Percentiles rank a stretch among this genome's conserved stretches.
Conservation (phyloP, 2,113 vertebrate genomes). For the Hiodon tergisus region DNA sequence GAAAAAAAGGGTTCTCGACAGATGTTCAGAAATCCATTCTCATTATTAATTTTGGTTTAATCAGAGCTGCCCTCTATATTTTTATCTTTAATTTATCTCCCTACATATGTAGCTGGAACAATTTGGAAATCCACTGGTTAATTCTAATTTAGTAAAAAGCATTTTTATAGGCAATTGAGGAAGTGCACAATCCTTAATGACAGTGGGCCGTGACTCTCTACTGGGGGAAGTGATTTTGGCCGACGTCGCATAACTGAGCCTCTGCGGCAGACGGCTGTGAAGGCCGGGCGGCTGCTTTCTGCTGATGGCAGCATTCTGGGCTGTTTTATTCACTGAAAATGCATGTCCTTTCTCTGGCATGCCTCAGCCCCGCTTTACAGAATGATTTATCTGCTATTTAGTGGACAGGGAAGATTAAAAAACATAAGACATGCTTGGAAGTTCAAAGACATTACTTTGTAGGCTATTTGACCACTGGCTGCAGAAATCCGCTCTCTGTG, state of each 20-base stretch:
- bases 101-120: not conserved
- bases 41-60: too few species aligned
- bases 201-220: not conserved
- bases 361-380: conserved; percentile 16
- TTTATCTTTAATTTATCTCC: too few species aligned
- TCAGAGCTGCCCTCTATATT: too few species aligned
- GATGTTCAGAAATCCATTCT: too few species aligned
- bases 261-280: conserved; percentile 17
- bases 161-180: conserved; percentile 19
- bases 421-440: conserved; percentile 18
- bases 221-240: conserved; percentile 19
- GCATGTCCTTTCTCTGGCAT: conserved; percentile 14
- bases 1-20: too few species aligned
- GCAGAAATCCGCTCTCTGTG: not conserved
- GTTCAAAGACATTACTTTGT: conserved; percentile 23
- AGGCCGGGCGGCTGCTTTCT: conserved; percentile 3
- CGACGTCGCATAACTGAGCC: not conserved
- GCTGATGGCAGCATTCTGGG: conserved; percentile 15
- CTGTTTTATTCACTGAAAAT: conserved; percentile 13
- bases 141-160: conserved; percentile 18
- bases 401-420: conserved; percentile 26
- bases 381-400: conserved; percentile 25
- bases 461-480: conserved; percentile 5
- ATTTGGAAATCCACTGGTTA: conserved; percentile 7
- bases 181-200: conserved; percentile 17